Base-by-base conservation (phyloP, 2,113 vertebrate species). In the Otolemur garnettii region DNA sequence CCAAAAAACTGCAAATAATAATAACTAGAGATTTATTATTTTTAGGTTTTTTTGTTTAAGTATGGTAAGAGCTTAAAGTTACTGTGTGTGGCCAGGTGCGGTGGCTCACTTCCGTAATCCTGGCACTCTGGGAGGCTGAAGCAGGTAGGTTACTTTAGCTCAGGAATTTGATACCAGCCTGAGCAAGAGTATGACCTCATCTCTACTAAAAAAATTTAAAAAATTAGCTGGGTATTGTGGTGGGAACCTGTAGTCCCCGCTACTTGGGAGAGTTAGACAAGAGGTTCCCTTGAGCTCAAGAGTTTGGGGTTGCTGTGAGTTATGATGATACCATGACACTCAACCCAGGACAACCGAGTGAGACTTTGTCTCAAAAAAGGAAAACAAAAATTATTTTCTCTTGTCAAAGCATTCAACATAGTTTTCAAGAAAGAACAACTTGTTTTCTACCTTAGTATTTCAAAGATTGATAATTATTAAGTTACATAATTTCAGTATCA, bases 1-100 rank as follows among this genome's bases (percentile, higher is more conserved):
- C 38, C 38, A 38, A 38, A 38, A 38, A 38, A 38, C 38, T 38
- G 38, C 38, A 38, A 38, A 14, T 64, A 64, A 72, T 30, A 45
- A 14, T 57, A 64, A 80, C 80, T 96, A 24, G 45, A 50, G 33
- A 21, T 74, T 90, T 90, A 60, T 93, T 19, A 96, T 96, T 81
- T 89, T 28, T 21, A 80, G 45, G 57, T 92, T 22, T 92, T 38
- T 72, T 42, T 72, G 66, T 55, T 87, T 68, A 81, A 75, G 59
- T 94, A 57, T 7, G 35, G 22, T 57, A 35, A 90, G 60, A 86
- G 19, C 50, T 71, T 91, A 50, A 72, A 84, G 45, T 75, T 94
- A 77, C 69, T 42, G 15, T 78, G 42, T 28, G 35, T 38, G n/a
- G 9, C 69, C 9, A 35, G 69, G 69, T 19, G 10, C 4, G 4